These are phyloP conservation scores for Drosophila nigritarsus DNA, from an alignment of 2,888 invertebrate genomes.

Conservation along the genomic window DNA sequence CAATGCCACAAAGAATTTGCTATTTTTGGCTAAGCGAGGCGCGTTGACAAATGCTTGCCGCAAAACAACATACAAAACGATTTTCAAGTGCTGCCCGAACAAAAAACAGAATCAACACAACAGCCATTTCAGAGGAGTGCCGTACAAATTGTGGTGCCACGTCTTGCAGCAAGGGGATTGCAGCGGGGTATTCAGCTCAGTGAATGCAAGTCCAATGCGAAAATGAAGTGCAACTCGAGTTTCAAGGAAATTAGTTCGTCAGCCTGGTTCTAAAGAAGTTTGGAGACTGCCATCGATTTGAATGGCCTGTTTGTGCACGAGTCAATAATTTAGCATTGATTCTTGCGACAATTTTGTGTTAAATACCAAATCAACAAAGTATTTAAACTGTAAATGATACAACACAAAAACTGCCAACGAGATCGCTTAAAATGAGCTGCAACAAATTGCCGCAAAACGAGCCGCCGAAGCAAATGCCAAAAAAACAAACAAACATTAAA, in stretches of 20 bases:
- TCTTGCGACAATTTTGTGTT: conserved; percentile 7
- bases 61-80: conserved; percentile 41
- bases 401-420: conserved; percentile 17
- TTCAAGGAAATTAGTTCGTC: conserved; percentile 10
- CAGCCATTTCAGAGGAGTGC: conserved; percentile 21
- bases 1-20: conserved; percentile 20
- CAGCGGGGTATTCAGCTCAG: not conserved
- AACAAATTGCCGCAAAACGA: conserved; percentile 46
- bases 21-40: conserved; percentile 27
- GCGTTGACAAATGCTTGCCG: conserved; percentile 65
- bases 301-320: conserved; percentile 14
- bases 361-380: conserved; percentile 1
- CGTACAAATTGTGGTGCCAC: not conserved
- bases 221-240: conserved; percentile 10
- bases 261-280: not conserved
- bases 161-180: not conserved
- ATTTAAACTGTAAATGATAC: conserved; percentile 25
- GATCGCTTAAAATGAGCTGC: conserved; percentile 37
- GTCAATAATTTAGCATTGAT: conserved; percentile 11
- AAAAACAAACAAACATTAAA: conserved; percentile 21
- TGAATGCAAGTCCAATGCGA: not conserved
- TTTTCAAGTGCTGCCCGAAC: conserved; percentile 49
- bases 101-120: not conserved
- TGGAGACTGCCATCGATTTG: not conserved
- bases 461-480: conserved; percentile 5